Percentiles rank a stretch among this genome's conserved stretches.
Conservation (phyloP, 2,113 vertebrate genomes). For the Ciconia stormi region DNA sequence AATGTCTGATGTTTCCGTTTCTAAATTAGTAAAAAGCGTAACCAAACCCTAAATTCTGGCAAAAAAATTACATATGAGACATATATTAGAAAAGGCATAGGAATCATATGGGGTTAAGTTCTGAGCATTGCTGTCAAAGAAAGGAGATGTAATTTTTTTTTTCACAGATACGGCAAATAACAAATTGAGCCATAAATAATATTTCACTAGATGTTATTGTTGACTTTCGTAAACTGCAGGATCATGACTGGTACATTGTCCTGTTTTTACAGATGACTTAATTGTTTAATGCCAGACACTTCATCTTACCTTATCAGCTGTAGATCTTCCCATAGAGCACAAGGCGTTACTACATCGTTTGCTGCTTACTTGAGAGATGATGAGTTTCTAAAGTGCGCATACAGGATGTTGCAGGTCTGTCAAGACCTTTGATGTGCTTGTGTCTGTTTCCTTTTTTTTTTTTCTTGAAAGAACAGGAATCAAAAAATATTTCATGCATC, state of each 20-base stretch:
- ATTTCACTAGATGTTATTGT: not conserved
- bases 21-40: not conserved
- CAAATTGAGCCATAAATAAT: not conserved
- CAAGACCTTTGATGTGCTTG: not conserved
- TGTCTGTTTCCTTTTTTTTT: not conserved
- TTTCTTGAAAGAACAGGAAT: not conserved
- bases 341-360: not conserved
- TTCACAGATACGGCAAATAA: not conserved
- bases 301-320: not conserved
- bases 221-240: not conserved
- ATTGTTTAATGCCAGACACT: not conserved
- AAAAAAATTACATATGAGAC: not conserved
- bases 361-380: not conserved
- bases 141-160: not conserved
- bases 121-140: not conserved
- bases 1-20: not conserved
- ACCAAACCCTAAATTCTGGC: not conserved
- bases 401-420: not conserved
- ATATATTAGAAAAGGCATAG: not conserved
- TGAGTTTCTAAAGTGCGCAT: not conserved
- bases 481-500: not conserved
- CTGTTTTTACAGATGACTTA: not conserved
- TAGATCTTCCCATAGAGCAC: not conserved
- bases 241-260: not conserved
- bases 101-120: not conserved